Evolutionary conservation across 2,888 invertebrate species (phyloP).

Genomic region (Aelia acuminata): DNA sequence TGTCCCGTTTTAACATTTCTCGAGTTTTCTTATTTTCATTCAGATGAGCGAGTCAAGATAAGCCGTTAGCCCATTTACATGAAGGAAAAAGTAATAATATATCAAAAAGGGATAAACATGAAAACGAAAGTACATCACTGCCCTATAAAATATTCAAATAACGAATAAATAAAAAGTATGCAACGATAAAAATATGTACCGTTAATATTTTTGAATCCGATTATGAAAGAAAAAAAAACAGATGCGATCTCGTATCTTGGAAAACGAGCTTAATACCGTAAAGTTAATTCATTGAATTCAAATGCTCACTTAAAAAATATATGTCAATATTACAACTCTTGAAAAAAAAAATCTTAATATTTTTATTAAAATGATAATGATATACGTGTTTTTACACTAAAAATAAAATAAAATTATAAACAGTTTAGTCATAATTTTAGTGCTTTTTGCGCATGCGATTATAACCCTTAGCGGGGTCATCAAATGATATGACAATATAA

Average conservation of each 20-base stretch:
- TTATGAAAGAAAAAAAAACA: background rate
- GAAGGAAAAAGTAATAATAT: background rate
- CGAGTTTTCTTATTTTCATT: background rate
- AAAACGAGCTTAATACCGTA: background rate
- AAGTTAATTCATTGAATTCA: background rate
- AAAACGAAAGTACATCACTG: background rate
- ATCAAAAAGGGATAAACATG: background rate
- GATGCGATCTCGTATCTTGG: background rate
- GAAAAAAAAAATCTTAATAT: background rate
- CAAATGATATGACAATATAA: too few relatives aligned
- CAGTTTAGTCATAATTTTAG: background rate
- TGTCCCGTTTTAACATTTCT: background rate
- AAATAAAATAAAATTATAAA: background rate
- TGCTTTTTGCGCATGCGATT: background rate
- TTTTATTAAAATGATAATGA: too few relatives aligned
- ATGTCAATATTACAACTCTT: background rate
- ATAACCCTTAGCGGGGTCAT: background rate
- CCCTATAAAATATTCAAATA: background rate
- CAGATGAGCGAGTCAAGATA: background rate
- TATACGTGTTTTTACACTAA: too few relatives aligned
- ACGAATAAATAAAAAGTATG: background rate
- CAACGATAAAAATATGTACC: too few relatives aligned
- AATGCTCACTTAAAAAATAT: background rate
- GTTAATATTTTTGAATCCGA: background rate
- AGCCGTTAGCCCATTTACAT: background rate